Evolutionary conservation across 2,113 vertebrate genomes (phyloP).

Genomic region (Pterocles orientalis): DNA sequence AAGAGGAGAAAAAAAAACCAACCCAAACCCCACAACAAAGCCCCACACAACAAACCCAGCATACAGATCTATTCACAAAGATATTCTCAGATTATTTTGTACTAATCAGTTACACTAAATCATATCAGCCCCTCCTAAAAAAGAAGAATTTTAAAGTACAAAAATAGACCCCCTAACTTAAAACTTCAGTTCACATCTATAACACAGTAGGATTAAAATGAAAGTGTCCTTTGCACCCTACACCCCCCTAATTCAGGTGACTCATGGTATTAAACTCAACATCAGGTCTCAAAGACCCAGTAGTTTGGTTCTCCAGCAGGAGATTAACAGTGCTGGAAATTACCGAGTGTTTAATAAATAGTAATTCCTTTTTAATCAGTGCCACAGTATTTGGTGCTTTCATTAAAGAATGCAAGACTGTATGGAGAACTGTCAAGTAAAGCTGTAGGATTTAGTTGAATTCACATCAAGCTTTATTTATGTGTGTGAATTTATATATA

Average conservation of each 20-base stretch:
- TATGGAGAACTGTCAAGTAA: neutral
- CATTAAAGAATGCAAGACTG: neutral
- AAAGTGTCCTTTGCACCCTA: neutral
- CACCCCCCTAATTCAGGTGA: neutral
- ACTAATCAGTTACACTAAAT: neutral
- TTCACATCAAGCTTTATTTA: neutral
- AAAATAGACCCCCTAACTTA: neutral
- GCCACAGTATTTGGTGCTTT: neutral
- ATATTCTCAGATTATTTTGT: neutral
- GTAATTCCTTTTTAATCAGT: neutral
- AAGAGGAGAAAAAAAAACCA: neutral
- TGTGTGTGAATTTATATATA: neutral
- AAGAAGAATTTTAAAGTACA: neutral
- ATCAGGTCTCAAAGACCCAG: neutral
- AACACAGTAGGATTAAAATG: neutral
- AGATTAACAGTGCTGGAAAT: neutral
- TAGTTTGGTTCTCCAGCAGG: neutral
- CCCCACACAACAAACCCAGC: neutral
- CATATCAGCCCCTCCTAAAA: fast-evolving
- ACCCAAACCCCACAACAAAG: neutral
- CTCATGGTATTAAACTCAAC: neutral
- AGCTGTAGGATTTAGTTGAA: neutral
- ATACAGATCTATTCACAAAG: neutral
- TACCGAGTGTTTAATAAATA: neutral
- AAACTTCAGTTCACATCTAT: neutral